A percentile compares a stretch with the other conserved stretches of the same genome.
phyloP scores from a whole-genome alignment of 1,140 invertebrate species.

The Pogonomyrmex barbatus region DNA sequence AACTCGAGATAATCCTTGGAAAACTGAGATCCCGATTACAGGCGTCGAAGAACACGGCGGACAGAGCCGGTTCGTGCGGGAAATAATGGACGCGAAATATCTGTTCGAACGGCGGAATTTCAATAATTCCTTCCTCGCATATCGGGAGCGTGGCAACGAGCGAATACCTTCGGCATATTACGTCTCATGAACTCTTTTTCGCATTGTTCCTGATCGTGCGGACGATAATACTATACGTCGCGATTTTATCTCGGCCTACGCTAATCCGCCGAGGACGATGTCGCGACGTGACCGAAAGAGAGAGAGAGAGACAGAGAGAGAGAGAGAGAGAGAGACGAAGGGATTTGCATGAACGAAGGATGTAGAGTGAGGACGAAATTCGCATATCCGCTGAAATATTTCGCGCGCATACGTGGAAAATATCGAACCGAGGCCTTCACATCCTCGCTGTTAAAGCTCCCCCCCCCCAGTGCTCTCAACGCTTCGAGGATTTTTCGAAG shows the following conservation, averaged over 20 bases:
- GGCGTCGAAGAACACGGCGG: conserved; percentile 43
- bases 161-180: conserved; percentile 44
- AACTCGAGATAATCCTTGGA: conserved; percentile 33
- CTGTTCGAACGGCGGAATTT: conserved; percentile 45
- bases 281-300: conserved; percentile 40
- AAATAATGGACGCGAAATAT: conserved; percentile 62
- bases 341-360: not conserved
- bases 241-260: conserved; percentile 60
- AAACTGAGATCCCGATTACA: conserved; percentile 69
- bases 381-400: conserved; percentile 72
- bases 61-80: conserved; percentile 15
- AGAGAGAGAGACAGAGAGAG: conserved; percentile 20
- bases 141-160: conserved; percentile 32
- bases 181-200: conserved; percentile 20
- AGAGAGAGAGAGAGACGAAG: conserved; percentile 29
- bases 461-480: not conserved
- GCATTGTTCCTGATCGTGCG: conserved; percentile 63
- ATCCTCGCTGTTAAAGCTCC: conserved; percentile 41
- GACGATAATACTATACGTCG: conserved; percentile 69
- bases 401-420: conserved; percentile 66
- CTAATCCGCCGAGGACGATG: conserved; percentile 68
- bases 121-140: conserved; percentile 65
- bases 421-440: conserved; percentile 64
- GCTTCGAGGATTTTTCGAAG: conserved; percentile 22
- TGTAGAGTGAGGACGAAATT: conserved; percentile 61